Evolutionary conservation across 2,113 vertebrate species (phyloP).

Genomic region (Dicerorhinus sumatrensis): DNA sequence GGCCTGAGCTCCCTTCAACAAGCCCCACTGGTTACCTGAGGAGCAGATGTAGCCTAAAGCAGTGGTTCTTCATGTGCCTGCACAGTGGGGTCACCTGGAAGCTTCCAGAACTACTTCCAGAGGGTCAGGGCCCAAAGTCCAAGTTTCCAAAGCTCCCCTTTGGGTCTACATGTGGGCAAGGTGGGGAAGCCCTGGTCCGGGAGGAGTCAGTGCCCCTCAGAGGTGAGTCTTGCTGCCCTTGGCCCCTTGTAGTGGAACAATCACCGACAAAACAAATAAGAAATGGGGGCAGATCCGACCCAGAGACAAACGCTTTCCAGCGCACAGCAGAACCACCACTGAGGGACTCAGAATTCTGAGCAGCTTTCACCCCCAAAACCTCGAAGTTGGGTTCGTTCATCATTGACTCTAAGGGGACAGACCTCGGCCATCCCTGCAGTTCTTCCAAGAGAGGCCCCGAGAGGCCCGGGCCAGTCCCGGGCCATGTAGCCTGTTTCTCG

Average conservation of each 20-base stretch:
- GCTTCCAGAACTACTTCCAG: background rate
- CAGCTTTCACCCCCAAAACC: background rate
- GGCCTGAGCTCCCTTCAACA: background rate
- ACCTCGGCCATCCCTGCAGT: too few relatives aligned
- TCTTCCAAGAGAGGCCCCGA: background rate
- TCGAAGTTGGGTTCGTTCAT: accelerated
- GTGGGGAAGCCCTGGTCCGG: accelerated
- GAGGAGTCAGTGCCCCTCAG: background rate
- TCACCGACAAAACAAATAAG: background rate
- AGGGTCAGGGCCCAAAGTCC: background rate
- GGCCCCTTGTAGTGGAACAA: accelerated
- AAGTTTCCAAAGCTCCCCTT: background rate
- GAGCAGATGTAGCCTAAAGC: background rate
- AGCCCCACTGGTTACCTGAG: background rate
- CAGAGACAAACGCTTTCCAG: accelerated
- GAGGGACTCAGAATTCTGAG: background rate
- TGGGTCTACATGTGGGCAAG: background rate
- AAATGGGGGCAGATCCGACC: background rate
- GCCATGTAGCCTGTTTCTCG: accelerated
- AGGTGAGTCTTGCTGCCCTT: background rate
- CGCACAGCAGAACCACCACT: accelerated
- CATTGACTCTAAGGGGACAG: accelerated
- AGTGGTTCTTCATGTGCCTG: accelerated
- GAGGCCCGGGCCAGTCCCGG: background rate
- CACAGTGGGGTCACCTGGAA: background rate